Conservation (phyloP, 2,888 invertebrate species). For the Bursaphelenchus okinawaensis region DNA sequence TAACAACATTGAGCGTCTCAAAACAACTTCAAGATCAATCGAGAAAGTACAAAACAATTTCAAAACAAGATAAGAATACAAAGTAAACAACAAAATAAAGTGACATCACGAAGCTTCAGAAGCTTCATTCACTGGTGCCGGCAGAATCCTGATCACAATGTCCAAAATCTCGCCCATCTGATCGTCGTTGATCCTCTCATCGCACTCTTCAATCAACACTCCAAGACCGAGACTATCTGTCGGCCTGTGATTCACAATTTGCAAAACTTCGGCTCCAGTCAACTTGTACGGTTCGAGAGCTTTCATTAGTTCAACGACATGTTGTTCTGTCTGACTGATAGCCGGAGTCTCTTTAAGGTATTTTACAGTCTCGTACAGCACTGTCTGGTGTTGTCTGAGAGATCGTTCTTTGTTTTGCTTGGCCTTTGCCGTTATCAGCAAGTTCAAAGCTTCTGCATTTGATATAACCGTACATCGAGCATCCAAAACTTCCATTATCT, state of each 20-base stretch:
- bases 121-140: neutral
- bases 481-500: constrained; percentile 22
- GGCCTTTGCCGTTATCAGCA: constrained; percentile 19
- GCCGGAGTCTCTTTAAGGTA: constrained; percentile 26
- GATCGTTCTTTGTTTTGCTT: neutral
- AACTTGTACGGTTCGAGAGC: constrained; percentile 21
- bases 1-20: no score
- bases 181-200: constrained; percentile 24
- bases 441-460: constrained; percentile 20
- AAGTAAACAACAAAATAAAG: no score
- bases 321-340: constrained; percentile 5
- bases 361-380: constrained; percentile 23
- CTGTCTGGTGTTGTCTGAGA: constrained; percentile 26
- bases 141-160: constrained; percentile 9
- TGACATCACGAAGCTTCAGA: no score
- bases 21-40: no score
- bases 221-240: constrained; percentile 17
- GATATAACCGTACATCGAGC: constrained; percentile 23
- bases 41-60: no score
- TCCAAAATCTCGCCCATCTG: constrained; percentile 23
- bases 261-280: constrained; percentile 25
- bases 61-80: no score
- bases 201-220: constrained; percentile 26
- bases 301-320: constrained; percentile 14
- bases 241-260: constrained; percentile 16